Conservation (phyloP, 2,888 invertebrate genomes). For the Vesta saturnalis region DNA sequence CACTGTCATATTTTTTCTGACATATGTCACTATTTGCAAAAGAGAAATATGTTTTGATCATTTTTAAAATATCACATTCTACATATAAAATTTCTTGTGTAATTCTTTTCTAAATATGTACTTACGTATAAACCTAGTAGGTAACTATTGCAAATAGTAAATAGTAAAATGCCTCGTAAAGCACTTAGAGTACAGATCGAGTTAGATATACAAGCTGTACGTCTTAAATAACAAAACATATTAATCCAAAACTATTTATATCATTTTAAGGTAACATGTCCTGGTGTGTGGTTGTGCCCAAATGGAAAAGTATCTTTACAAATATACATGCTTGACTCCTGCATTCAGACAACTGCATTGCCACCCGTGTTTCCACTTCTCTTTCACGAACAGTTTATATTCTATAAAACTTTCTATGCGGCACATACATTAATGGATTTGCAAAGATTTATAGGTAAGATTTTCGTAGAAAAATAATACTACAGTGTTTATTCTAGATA, state of each 20-base stretch:
- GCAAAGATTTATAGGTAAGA: constrained; percentile 62
- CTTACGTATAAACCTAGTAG: not conserved
- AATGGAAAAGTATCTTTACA: constrained; percentile 80
- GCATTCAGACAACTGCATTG: constrained; percentile 72
- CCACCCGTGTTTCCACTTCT: constrained; percentile 77
- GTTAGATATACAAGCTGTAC: constrained; percentile 67
- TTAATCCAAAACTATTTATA: constrained; percentile 13
- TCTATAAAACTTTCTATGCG: constrained; percentile 68
- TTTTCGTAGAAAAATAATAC: constrained; percentile 16
- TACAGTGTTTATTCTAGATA: constrained; percentile 59
- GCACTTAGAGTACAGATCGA: constrained; percentile 69
- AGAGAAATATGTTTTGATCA: no score
- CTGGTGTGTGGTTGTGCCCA: constrained; percentile 87
- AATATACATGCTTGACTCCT: constrained; percentile 74
- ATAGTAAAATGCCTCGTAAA: constrained; percentile 59
- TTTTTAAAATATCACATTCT: no score
- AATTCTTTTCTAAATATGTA: constrained; percentile 4
- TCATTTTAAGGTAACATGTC: constrained; percentile 76
- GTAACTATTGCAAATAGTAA: no score
- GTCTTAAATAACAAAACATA: constrained; percentile 41
- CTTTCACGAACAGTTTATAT: constrained; percentile 77
- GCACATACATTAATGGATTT: constrained; percentile 62
- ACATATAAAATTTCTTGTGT: constrained; percentile 7
- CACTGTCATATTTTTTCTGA: constrained; percentile 6
- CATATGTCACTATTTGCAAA: not conserved